Base-by-base conservation (phyloP, 2,797 vertebrate species). In the Hoplostethus mediterraneus region DNA sequence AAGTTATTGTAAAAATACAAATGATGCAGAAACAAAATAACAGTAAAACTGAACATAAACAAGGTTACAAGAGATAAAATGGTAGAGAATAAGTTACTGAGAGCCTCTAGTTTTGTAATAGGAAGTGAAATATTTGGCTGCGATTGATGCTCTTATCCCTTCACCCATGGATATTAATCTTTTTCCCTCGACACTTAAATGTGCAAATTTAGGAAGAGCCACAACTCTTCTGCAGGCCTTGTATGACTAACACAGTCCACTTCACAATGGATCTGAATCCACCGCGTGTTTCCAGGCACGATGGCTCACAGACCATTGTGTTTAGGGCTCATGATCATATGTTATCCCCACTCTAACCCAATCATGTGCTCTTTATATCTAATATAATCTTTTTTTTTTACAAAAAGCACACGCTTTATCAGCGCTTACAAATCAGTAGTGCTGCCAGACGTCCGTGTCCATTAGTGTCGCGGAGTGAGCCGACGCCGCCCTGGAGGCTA, bases 361-460 rank as follows among this genome's bases (percentile, higher is more conserved):
- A 90, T 93, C 79, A 87, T 73, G 65, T 11, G 72, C 84, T 81
- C 75, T 88, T 91, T 88, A 90, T 87, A 86, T 74, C 77, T 69
- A 81, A 86, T 79, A 47, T 89, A 91, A 91, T 91, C 75, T 84
- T 21, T 21, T 21, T 21, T 84, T 40, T 92, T 89, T 86, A 90
- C 67, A 21, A 7, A 4, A 81, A 77, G 80, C 72, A 77, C 73
- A 71, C 73, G 77, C 60, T 45, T 87, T 90, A 93, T 93, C 90
- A 85, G 80, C 8, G 7, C 77, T 70, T 73, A 63, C 71, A 75
- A 87, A 91, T 92, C 86, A 76, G 79, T 87, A 42, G 67, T 14
- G 55, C 85, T 81, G 84, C 90, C 91, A 93, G 92, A 89, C 69
- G 70, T 81, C 82, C 83, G 55, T 58, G 67, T 90, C 85, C 90